Evolutionary conservation across 2,797 vertebrate species (phyloP).

Genomic region (Melanotaenia pygmaea): DNA sequence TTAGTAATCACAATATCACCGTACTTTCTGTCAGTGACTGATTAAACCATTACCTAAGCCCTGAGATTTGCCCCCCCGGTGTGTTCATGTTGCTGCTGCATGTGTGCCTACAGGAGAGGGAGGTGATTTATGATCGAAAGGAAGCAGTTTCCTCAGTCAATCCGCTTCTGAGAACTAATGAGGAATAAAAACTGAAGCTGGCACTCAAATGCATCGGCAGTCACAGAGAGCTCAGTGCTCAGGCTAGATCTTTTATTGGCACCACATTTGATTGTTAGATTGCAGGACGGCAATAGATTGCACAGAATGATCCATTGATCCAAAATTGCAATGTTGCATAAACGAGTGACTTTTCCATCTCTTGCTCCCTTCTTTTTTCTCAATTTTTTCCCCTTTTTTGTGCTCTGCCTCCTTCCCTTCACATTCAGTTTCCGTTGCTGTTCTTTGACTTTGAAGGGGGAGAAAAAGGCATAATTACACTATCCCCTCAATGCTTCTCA

Average conservation of each 20-base stretch:
- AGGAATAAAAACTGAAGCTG: conserved; percentile 83
- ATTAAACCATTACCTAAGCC: conserved; percentile 83
- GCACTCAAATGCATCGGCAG: conserved; percentile 72
- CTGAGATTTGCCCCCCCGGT: conserved; percentile 51
- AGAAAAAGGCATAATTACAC: conserved; percentile 51
- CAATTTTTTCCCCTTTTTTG: not conserved
- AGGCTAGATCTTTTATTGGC: conserved; percentile 55
- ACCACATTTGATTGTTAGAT: conserved; percentile 63
- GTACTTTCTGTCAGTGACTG: conserved; percentile 82
- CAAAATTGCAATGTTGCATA: conserved; percentile 55
- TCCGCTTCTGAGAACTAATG: conserved; percentile 84
- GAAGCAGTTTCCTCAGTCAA: conserved; percentile 82
- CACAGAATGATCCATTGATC: conserved; percentile 59
- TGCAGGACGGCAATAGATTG: conserved; percentile 55
- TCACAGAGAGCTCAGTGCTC: conserved; percentile 48
- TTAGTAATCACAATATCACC: conserved; percentile 76
- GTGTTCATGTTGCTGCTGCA: conserved; percentile 52
- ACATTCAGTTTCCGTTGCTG: conserved; percentile 45
- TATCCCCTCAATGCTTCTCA: conserved; percentile 22
- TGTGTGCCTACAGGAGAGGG: conserved; percentile 21
- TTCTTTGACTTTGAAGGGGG: not conserved
- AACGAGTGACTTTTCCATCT: conserved; percentile 55
- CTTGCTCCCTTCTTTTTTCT: conserved; percentile 27
- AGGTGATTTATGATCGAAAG: conserved; percentile 80
- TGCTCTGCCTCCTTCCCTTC: conserved; percentile 34